Evolutionary conservation across 2,113 vertebrate genomes (phyloP), one percentile per base, ranked within the genome.

Genomic region (Polyodon spathula): DNA sequence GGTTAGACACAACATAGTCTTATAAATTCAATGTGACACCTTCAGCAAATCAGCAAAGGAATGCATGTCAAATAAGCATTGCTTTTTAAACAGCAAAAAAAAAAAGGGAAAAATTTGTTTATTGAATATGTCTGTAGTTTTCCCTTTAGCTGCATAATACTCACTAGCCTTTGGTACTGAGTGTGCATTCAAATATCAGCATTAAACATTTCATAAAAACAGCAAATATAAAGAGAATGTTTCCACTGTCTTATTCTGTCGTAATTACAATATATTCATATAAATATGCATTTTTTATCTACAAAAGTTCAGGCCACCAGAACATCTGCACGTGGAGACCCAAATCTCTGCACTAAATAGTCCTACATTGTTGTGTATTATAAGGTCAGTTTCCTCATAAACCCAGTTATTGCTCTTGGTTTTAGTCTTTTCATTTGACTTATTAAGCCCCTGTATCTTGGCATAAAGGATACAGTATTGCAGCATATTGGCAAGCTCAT

Each of bases 401-500:
- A 83, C 80, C 84, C 84, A 66, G 71, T 84, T 81, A 88, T 83
- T 80, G 76, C 81, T 79, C 81, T 76, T 80, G 85, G 84, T 87
- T 92, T 89, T 84, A 89, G 91, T 91, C 88, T 90, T 93, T 92
- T 86, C 78, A 91, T 92, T 89, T 88, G 90, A 94, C 92, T 92
- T 88, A 91, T 94, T 90, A 93, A 90, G 90, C 91, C 89, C 89
- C 90, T 90, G 87, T 93, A 90, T 86, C 85, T 89, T 89, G 90
- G 91, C 93, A 95, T 90, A 92, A 92, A 90, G 90, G 89, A 92
- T 89, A 90, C 92, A 92, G 89, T 89, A 93, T 93, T 90, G 90
- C 88, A 94, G 90, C 93, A 94, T 97, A 93, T 95, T 97, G 93
- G 92, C 91, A 90, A 88, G 87, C 93, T 95, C 91, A 92, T 96